Conservation (phyloP, 1,140 invertebrate species). For the Wasmannia auropunctata region DNA sequence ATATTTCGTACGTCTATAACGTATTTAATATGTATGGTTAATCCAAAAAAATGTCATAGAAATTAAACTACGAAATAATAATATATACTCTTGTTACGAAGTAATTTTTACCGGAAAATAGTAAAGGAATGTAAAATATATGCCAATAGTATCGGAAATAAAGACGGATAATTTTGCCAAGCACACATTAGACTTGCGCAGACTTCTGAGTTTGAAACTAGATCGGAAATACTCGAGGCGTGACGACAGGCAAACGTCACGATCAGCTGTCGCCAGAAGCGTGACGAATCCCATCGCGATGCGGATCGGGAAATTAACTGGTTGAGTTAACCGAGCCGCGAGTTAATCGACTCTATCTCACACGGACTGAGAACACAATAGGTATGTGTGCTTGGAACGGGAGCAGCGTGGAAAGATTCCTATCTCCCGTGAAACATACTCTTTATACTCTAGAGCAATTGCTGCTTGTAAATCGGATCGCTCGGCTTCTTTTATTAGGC, state of each 20-base stretch:
- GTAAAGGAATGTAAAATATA: background rate
- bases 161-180: background rate
- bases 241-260: conserved; percentile 13
- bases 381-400: background rate
- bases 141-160: background rate
- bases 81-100: background rate
- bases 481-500: background rate
- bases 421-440: background rate
- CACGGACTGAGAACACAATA: background rate
- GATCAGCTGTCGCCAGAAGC: conserved; percentile 37
- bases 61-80: background rate
- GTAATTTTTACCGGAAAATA: background rate
- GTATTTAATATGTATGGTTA: background rate
- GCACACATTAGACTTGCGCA: background rate
- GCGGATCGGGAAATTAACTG: conserved; percentile 34
- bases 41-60: background rate
- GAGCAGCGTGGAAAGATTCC: conserved; percentile 24
- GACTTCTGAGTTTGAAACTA: background rate
- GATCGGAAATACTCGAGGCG: background rate
- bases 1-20: background rate
- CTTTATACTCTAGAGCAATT: background rate
- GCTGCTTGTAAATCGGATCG: background rate
- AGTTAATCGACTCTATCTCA: conserved; percentile 32
- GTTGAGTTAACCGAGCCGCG: conserved; percentile 23
- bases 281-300: background rate